Evolutionary conservation across 2,797 vertebrate genomes (phyloP), one percentile per base, ranked within the genome.

Genomic region (Gymnothorax javanicus): DNA sequence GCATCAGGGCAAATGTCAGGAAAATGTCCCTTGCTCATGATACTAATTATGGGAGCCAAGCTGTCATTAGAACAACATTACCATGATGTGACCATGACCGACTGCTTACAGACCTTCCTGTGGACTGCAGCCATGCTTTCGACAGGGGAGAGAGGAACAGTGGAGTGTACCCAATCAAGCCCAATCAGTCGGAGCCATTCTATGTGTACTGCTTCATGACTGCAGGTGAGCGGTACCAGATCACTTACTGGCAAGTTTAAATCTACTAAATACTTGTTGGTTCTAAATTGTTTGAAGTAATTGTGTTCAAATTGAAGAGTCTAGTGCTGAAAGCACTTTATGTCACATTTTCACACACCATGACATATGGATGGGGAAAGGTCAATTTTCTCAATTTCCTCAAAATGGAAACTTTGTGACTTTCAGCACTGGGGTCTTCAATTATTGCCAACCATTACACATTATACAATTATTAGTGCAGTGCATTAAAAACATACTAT

Each of bases 171-270:
- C 87, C 95, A 54, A 94, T 99, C 59, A 95, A 91, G 89, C 97
- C 98, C 58, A 94, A 92, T 0, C 91, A 93, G 89, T 96, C 96
- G 0, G 92, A 96, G 87, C 90, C 95, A 52, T 98, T 99, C 64
- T 89, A 94, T 7, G 98, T 96, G 90, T 97, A 96, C 91, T 99
- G 98, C 91, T 96, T 98, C 88, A 94, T 95, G 89, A 96, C 93
- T 82, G 89, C 93, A 91, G 97, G 98, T 99, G 95, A 97, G 90
- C 11, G 77, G 13, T 62, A 50, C n/a, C 27, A n/a, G 43, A 75
- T 84, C 43, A 20, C 73, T 77, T 17, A 7, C 69, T 73, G 3
- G 27, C 69, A 27, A 33, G 11, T 23, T 73, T 73, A 73, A 43
- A 73, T 27, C 5, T n/a, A 69, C n/a, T 69, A n/a, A n/a, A 7